Base-by-base conservation (phyloP, 2,797 vertebrate species). In the Syncerus caffer region DNA sequence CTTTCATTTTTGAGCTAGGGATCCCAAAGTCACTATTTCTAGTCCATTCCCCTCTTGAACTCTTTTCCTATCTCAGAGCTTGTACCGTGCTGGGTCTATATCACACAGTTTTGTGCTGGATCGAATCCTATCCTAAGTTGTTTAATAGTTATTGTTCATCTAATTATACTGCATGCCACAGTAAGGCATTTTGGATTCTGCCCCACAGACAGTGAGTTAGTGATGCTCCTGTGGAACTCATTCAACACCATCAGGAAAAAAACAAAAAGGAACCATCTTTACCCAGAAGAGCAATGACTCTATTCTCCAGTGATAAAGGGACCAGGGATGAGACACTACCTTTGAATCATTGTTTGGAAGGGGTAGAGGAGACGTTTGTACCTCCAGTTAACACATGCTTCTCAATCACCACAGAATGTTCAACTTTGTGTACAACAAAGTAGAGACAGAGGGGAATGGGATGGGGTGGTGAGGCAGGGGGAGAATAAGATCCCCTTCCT, bases 341-440 rank as follows among this genome's bases (percentile, higher is more conserved):
- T 85, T 90, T 82, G 31, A 51, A 71, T 74, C 71, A 95, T 34
- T 85, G 67, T 60, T 93, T 62, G n/a, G 53, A 90, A 83, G 19
- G 57, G 25, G 38, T 14, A 50, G 25, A 78, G n/a, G 17, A 38
- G 58, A 89, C n/a, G 4, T 85, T 50, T 90, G 4, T 79, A 64
- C 9, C 34, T 92, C 47, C 58, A 74, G 74, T 57, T 71, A 96
- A 93, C 45, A 47, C 50, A 53, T 47, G 60, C 19, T 71, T 93
- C 71, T 94, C 31, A 80, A 67, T 82, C 76, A 89, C 82, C 90
- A 96, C 45, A 90, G 88, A 96, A 94, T 27, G 42, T 29, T 79
- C 25, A 89, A 82, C n/a, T 31, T 47, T 83, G 76, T 27, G 15
- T 84, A 89, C 21, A 90, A 79, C 51, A 90, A 80, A 96, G 38